Evolutionary conservation across 2,797 vertebrate genomes (phyloP).

Genomic region (Aphelocoma californica): DNA sequence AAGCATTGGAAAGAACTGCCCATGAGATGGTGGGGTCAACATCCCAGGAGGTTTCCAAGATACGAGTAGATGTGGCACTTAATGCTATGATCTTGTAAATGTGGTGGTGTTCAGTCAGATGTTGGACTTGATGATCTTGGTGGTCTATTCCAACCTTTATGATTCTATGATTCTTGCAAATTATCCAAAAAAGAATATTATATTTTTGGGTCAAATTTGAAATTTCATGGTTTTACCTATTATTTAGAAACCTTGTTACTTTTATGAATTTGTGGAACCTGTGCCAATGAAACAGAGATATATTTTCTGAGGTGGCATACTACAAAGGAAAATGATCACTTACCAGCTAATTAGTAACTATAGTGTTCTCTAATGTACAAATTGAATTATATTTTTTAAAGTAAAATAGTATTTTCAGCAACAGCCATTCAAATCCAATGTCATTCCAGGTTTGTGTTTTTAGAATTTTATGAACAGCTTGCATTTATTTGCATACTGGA

Average conservation of each 20-base stretch:
- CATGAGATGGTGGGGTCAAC: background rate
- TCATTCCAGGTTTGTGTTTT: background rate
- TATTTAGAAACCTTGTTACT: background rate
- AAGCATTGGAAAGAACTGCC: background rate
- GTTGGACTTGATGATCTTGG: background rate
- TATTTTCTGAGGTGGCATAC: background rate
- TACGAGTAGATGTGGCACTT: fast-evolving
- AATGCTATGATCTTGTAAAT: background rate
- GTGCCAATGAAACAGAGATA: background rate
- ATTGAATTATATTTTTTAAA: background rate
- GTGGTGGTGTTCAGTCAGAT: background rate
- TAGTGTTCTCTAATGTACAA: background rate
- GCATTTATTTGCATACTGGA: background rate
- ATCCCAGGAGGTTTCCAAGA: background rate
- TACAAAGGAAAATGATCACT: background rate
- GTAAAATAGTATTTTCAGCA: background rate
- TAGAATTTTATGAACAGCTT: background rate
- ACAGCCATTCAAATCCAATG: background rate
- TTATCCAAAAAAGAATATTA: background rate
- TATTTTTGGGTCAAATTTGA: background rate
- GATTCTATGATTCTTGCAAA: background rate
- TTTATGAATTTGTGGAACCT: background rate
- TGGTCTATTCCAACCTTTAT: background rate
- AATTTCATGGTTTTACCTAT: background rate
- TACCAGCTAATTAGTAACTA: background rate